A percentile compares a stretch with the other conserved stretches of the same genome.
These are phyloP conservation scores for Brachionus angularis DNA, from an alignment of 1,140 invertebrate genomes.

Conservation along the genomic window DNA sequence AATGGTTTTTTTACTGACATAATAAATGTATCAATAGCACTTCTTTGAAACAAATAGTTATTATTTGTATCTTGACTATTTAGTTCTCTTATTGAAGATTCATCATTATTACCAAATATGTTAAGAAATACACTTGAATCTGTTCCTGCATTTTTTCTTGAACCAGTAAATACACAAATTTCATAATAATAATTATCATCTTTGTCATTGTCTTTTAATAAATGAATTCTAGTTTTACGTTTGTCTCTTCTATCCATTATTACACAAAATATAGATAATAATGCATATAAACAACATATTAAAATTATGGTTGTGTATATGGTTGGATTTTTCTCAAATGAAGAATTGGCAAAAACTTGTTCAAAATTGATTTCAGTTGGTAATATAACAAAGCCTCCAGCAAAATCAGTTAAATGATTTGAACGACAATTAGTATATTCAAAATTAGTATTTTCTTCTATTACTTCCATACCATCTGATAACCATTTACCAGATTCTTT, in stretches of 20 bases:
- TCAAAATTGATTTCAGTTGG: slow-evolving; percentile 58
- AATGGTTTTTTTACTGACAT: slow-evolving; percentile 53
- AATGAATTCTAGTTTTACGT: slow-evolving; percentile 49
- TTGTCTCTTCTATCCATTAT: slow-evolving; percentile 59
- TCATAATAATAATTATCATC: slow-evolving; percentile 47
- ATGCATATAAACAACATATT: slow-evolving; percentile 55
- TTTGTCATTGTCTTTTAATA: slow-evolving; percentile 57
- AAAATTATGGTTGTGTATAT: slow-evolving; percentile 62
- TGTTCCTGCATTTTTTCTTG: slow-evolving; percentile 53
- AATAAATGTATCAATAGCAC: slow-evolving; percentile 59
- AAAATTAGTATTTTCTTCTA: slow-evolving; percentile 45
- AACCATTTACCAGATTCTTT: slow-evolving; percentile 48
- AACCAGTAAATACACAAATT: slow-evolving; percentile 53
- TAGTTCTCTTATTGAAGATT: slow-evolving; percentile 51
- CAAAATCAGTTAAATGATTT: slow-evolving; percentile 57
- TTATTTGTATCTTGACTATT: slow-evolving; percentile 52
- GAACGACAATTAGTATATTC: slow-evolving; percentile 49
- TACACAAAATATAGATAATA: slow-evolving; percentile 56
- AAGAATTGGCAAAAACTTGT: slow-evolving; percentile 57
- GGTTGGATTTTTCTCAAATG: slow-evolving; percentile 62
- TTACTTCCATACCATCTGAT: slow-evolving; percentile 49
- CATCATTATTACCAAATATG: slow-evolving; percentile 46
- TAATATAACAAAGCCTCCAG: slow-evolving; percentile 55
- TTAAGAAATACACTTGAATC: slow-evolving; percentile 52
- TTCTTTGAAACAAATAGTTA: slow-evolving; percentile 49